Evolutionary conservation across 2,888 invertebrate species (phyloP).

Genomic region (Melikaiella ostensackeni): DNA sequence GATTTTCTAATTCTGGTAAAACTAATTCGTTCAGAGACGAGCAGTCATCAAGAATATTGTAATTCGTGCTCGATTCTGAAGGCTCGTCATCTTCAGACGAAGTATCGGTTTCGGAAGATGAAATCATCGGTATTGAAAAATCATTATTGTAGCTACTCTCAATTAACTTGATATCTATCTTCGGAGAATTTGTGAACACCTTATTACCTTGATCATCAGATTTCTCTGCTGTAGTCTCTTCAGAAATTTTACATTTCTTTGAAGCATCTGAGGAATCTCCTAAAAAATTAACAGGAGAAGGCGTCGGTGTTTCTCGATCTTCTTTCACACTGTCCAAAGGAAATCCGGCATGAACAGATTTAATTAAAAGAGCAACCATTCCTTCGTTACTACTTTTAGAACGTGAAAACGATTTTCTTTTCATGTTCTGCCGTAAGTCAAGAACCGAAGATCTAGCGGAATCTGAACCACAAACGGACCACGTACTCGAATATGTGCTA

Average conservation of each 20-base stretch:
- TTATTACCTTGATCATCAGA: slow-evolving; percentile 6
- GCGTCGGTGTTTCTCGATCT: slow-evolving; percentile 67
- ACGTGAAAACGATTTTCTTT: slow-evolving; percentile 62
- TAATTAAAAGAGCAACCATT: slow-evolving; percentile 84
- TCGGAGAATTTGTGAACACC: not conserved
- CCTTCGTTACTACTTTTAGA: slow-evolving; percentile 79
- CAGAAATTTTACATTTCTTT: slow-evolving; percentile 42
- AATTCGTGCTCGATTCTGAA: slow-evolving; percentile 70
- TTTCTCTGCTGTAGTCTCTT: slow-evolving; percentile 41
- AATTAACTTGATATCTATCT: not conserved
- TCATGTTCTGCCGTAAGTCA: slow-evolving; percentile 56
- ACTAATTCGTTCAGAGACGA: slow-evolving; percentile 56
- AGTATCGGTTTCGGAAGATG: slow-evolving; percentile 71
- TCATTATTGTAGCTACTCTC: slow-evolving; percentile 44
- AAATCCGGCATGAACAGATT: slow-evolving; percentile 78
- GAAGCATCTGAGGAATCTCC: slow-evolving; percentile 43
- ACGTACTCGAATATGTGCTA: slow-evolving; percentile 61
- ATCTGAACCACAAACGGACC: slow-evolving; percentile 62
- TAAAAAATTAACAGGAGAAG: slow-evolving; percentile 65
- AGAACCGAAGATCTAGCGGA: slow-evolving; percentile 62
- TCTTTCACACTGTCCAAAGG: slow-evolving; percentile 69
- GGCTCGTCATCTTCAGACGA: slow-evolving; percentile 66
- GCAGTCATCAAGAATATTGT: slow-evolving; percentile 69
- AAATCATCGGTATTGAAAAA: slow-evolving; percentile 66
- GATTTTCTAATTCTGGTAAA: slow-evolving; percentile 46